Conservation (phyloP, 1,140 invertebrate species). For the Nephotettix cincticeps region DNA sequence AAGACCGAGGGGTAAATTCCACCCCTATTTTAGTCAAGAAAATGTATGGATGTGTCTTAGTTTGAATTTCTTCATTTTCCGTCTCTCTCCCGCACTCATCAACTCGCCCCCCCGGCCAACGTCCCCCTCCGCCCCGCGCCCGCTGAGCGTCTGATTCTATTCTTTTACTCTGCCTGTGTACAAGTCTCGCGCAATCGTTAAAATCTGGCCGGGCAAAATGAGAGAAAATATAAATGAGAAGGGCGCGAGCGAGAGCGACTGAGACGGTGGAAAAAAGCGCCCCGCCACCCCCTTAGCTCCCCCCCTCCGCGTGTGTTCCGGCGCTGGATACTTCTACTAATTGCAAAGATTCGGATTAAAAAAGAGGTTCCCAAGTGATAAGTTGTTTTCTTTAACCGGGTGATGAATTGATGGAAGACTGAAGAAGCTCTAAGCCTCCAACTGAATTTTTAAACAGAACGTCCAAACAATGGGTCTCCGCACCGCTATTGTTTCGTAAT, state of each 20-base stretch:
- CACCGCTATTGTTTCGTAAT: conserved; percentile 15
- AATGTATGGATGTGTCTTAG: conserved; percentile 38
- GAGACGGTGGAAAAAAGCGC: conserved; percentile 31
- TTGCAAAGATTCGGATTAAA: conserved; percentile 36
- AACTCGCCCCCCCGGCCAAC: conserved; percentile 23
- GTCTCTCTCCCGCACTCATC: conserved; percentile 36
- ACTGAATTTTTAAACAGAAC: conserved; percentile 6
- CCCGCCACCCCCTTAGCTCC: conserved; percentile 9
- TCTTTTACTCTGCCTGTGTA: conserved; percentile 36
- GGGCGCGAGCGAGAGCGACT: conserved; percentile 29
- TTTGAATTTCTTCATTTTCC: conserved; percentile 37
- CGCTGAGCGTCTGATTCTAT: conserved; percentile 35
- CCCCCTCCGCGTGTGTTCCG: conserved; percentile 16
- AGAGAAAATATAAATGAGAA: conserved; percentile 42
- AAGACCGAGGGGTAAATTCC: conserved; percentile 30
- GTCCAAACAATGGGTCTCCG: conserved; percentile 16
- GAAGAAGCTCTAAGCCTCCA: conserved; percentile 17
- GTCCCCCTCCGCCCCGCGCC: conserved; percentile 14
- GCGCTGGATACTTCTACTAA: conserved; percentile 34
- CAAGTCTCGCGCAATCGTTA: conserved; percentile 39
- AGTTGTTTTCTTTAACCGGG: conserved; percentile 28
- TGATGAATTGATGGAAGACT: conserved; percentile 27
- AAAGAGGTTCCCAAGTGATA: conserved; percentile 29
- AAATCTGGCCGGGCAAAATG: conserved; percentile 42
- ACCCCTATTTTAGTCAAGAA: conserved; percentile 30